Evolutionary conservation across 2,113 vertebrate species (phyloP), one percentile per base, ranked within the genome.

Genomic region (Spermophilus dauricus): DNA sequence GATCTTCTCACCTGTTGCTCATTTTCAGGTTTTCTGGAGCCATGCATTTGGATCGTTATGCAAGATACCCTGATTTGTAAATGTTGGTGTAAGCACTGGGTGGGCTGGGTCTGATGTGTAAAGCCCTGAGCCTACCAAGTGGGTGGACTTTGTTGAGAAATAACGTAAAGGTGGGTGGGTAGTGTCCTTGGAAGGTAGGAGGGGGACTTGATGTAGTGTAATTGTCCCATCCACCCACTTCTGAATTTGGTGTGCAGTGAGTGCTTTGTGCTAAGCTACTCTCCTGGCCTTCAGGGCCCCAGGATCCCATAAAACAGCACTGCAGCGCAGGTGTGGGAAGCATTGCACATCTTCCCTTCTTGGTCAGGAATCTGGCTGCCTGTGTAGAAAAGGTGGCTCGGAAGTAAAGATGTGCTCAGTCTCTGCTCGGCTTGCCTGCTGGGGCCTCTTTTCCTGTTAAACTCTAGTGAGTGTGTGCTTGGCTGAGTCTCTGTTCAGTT

Each of bases 261-360:
- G n/a, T 0, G 0, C 13, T 0, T 17, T 0, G 16, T 28, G 1
- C n/a, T 2, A 5, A 37, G 2, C 28, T 45, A 13, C 11, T 20
- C 12, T 2, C 9, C 0, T 3, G 39, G 53, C 48, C 34, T 32
- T 4, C 3, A 9, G 45, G 34, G 8, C 76, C 61, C 39, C 1
- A 1, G 65, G 2, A 2, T 53, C 34, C 24, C 0, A 0, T 5
- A 1, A 17, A 65, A 58, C 32, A 18, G 39, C 24, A 3, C 53
- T 2, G 0, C 6, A 4, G 3, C n/a, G 2, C 24, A n/a, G 0
- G 5, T 17, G 51, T 39, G 6, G 22, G 24, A 34, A 9, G 30
- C 9, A 14, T 53, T 0, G 0, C 0, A 0, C 1, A 48, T 9
- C 70, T 24, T 1, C 11, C 58, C 67, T 39, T 72, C 77, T 69